phyloP scores from a whole-genome alignment of 1,140 invertebrate species.

The Nylanderia fulva region DNA sequence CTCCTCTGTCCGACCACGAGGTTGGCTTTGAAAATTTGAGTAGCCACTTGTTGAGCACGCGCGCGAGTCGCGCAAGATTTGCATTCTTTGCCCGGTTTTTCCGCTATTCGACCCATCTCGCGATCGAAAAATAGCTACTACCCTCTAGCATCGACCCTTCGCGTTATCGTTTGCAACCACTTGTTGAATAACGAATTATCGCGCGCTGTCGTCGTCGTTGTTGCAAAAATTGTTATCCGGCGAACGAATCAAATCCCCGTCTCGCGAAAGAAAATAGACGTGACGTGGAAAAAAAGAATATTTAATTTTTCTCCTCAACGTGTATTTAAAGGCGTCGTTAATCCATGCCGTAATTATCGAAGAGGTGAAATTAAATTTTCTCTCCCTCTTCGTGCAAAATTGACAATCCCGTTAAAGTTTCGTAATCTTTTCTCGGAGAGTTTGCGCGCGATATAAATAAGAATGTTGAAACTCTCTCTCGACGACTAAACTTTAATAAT shows the following conservation, averaged over 20 bases:
- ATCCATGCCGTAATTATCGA: neutral
- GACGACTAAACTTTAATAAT: neutral
- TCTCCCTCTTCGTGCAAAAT: neutral
- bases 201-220: constrained; percentile 8
- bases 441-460: neutral
- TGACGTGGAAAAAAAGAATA: neutral
- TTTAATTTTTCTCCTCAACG: neutral
- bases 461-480: neutral
- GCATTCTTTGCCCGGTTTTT: constrained; percentile 54
- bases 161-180: constrained; percentile 61
- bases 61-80: constrained; percentile 37
- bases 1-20: constrained; percentile 25
- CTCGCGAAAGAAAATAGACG: neutral
- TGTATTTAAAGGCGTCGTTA: neutral
- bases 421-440: neutral
- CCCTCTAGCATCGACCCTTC: constrained; percentile 35
- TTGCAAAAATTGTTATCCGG: constrained; percentile 2
- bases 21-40: constrained; percentile 57
- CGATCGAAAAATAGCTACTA: constrained; percentile 47
- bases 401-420: neutral
- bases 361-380: neutral
- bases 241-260: neutral
- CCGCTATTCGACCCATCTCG: constrained; percentile 22
- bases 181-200: constrained; percentile 60
- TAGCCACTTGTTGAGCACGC: constrained; percentile 61